phyloP scores from a whole-genome alignment of 1,140 invertebrate genomes.

The Sycophaga agraensis region DNA sequence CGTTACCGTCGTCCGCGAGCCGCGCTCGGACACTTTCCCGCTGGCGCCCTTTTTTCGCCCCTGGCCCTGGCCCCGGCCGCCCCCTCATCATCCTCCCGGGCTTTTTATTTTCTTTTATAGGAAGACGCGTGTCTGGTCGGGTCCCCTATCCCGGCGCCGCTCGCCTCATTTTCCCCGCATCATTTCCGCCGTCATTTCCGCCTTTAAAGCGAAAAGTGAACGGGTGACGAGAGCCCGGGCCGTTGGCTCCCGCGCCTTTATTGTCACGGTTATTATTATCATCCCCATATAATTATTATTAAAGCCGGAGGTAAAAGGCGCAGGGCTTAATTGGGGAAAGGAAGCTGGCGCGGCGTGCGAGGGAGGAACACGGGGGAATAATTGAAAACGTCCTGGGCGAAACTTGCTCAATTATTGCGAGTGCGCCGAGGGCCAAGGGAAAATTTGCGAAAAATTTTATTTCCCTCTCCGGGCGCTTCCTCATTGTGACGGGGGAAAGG shows the following conservation, averaged over 20 bases:
- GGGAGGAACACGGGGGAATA: background rate
- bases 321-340: no score
- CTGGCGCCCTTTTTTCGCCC: background rate
- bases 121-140: constrained; percentile 7
- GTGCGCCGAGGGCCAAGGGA: background rate
- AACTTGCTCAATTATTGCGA: constrained; percentile 23
- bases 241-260: no score
- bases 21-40: constrained; percentile 13
- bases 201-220: constrained; percentile 19
- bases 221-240: background rate
- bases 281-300: constrained; percentile 11
- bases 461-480: background rate
- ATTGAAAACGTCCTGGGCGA: constrained; percentile 10
- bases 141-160: background rate
- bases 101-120: constrained; percentile 13
- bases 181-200: constrained; percentile 8
- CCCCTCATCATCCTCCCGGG: constrained; percentile 11
- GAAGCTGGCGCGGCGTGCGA: no score
- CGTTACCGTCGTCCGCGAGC: constrained; percentile 33
- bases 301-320: no score
- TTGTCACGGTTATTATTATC: background rate
- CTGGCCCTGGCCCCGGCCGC: constrained; percentile 9
- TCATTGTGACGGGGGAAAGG: constrained; percentile 6
- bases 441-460: constrained; percentile 14
- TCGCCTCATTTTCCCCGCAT: constrained; percentile 17